Evolutionary conservation across 2,113 vertebrate species (phyloP).

Genomic region (Tor tambroides): DNA sequence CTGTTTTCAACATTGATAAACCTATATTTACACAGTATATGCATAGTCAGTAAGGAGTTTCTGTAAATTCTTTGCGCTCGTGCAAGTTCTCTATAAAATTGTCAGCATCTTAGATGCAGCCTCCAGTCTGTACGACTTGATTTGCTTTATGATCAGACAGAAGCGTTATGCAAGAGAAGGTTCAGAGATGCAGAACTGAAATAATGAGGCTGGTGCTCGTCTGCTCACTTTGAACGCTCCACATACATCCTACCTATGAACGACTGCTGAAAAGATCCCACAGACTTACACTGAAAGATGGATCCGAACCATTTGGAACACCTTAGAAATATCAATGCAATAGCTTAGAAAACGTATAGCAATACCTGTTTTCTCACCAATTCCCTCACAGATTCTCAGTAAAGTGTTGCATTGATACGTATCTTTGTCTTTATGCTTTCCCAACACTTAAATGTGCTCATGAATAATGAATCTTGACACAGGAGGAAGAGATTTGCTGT

Average conservation of each 20-base stretch:
- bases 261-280: not conserved
- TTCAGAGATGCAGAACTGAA: constrained; percentile 30
- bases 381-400: not conserved
- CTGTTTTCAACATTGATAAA: not conserved
- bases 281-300: not conserved
- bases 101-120: not conserved
- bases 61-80: not conserved
- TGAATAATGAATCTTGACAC: constrained; percentile 72
- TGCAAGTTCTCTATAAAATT: not conserved
- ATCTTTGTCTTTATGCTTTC: constrained; percentile 41
- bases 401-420: not conserved
- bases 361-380: not conserved
- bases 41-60: not conserved
- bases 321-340: not conserved
- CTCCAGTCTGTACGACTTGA: constrained; percentile 14
- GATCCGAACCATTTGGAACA: not conserved
- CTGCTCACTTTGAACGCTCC: not conserved
- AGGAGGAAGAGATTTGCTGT: constrained; percentile 62
- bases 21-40: not conserved
- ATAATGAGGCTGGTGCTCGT: constrained; percentile 9
- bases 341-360: not conserved
- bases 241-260: not conserved
- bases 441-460: constrained; percentile 54
- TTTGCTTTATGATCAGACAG: not conserved
- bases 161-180: constrained; percentile 26